phyloP scores from a whole-genome alignment of 2,797 vertebrate genomes.

The Morelia viridis region DNA sequence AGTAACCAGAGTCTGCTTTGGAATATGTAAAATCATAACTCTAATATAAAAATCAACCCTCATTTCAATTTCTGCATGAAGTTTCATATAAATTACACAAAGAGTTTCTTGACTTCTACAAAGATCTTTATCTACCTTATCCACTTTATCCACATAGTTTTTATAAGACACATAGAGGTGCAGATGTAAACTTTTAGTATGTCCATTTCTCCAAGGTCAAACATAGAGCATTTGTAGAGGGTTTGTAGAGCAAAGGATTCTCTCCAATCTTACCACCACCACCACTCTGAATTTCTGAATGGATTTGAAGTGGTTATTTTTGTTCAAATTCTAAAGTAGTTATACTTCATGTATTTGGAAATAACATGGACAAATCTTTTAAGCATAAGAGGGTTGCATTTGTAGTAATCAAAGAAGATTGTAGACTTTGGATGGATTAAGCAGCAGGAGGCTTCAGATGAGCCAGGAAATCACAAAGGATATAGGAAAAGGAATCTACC shows the following conservation, averaged over 20 bases:
- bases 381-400: constrained; percentile 47
- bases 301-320: constrained; percentile 42
- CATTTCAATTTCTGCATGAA: constrained; percentile 16
- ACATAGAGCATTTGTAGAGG: constrained; percentile 17
- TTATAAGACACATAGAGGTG: not conserved
- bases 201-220: constrained; percentile 32
- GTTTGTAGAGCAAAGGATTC: constrained; percentile 32
- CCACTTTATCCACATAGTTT: not conserved
- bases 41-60: constrained; percentile 4
- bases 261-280: not conserved
- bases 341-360: constrained; percentile 47
- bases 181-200: not conserved
- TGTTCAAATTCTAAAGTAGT: constrained; percentile 51
- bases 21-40: not conserved
- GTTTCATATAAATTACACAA: not conserved
- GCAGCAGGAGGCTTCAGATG: constrained; percentile 54
- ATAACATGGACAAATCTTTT: constrained; percentile 53
- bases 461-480: constrained; percentile 58
- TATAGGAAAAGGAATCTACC: constrained; percentile 52
- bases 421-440: constrained; percentile 56
- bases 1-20: not conserved
- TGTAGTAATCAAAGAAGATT: constrained; percentile 63
- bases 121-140: not conserved
- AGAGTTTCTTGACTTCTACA: constrained; percentile 24
- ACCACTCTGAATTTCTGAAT: constrained; percentile 14